Evolutionary conservation across 2,113 vertebrate species (phyloP), one percentile per base, ranked within the genome.

Genomic region (Empidonax traillii): DNA sequence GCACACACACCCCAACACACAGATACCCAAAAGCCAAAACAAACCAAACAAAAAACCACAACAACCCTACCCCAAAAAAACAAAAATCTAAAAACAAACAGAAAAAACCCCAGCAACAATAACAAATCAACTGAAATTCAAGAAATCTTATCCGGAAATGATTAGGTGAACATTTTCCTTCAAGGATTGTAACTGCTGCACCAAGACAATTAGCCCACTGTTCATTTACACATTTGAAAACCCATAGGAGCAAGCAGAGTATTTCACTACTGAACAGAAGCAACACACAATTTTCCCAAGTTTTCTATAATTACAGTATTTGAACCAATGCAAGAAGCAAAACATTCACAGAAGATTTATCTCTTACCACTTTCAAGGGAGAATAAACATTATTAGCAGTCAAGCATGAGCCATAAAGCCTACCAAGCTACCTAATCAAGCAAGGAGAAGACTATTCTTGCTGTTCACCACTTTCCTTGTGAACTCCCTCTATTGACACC

Each of bases 1-100:
- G 8, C 6, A 21, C 12, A 39, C 7, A 67, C 0, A 68, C 5
- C n/a, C 1, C 4, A 1, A 5, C 9, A 12, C 8, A 31, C 3
- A 73, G 23, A 22, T 6, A 21, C 14, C 13, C 56, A 53, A 28
- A 14, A 22, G 28, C 18, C 62, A 65, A n/a, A 58, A 23, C 39
- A 65, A 65, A 31, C 3, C 12, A 41, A 13, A 20, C 19, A 41
- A 41, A 41, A 27, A 51, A 25, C 24, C 49, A 25, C 49, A 51
- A 51, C 25, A 14, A 24, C 23, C 25, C 23, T 14, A 7, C 9
- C 3, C 2, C 16, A 65, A 12, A 12, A 27, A 22, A 43, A 12
- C 15, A 44, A 23, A 62, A 39, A 39, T 4, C 23, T 3, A 8
- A 27, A 41, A 1, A 61, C 7, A 49, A 31, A 86, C 15, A 55